Evolutionary conservation across 1,140 invertebrate genomes (phyloP).

Genomic region (Bombus turneri): DNA sequence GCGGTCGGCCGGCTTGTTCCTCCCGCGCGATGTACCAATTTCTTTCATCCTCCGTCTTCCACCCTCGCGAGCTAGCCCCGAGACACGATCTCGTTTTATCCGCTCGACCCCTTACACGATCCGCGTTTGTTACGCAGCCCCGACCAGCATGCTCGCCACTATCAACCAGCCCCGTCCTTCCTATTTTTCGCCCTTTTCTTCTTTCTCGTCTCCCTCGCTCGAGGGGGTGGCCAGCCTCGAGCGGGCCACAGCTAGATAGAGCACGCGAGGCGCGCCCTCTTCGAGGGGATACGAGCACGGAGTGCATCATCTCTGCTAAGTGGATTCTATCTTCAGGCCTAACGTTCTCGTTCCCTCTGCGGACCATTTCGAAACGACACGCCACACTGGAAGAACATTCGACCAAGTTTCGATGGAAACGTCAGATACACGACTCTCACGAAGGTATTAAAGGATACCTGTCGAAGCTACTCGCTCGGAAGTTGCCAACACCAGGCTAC

Average conservation of each 20-base stretch:
- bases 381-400: not conserved
- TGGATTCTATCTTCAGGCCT: slow-evolving; percentile 59
- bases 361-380: not conserved
- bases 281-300: slow-evolving; percentile 50
- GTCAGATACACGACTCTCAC: slow-evolving; percentile 37
- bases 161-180: slow-evolving; percentile 13
- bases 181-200: slow-evolving; percentile 44
- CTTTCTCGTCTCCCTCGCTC: slow-evolving; percentile 16
- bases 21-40: slow-evolving; percentile 78
- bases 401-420: slow-evolving; percentile 49
- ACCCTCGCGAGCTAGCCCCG: slow-evolving; percentile 53
- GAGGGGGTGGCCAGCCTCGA: slow-evolving; percentile 63
- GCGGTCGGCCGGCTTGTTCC: slow-evolving; percentile 63
- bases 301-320: slow-evolving; percentile 57
- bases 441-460: slow-evolving; percentile 13
- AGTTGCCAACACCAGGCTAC: not conserved
- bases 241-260: slow-evolving; percentile 68
- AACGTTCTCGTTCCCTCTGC: not conserved
- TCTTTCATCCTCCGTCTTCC: slow-evolving; percentile 74
- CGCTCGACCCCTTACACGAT: slow-evolving; percentile 78
- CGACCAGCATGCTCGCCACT: slow-evolving; percentile 39
- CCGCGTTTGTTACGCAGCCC: slow-evolving; percentile 76
- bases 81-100: slow-evolving; percentile 82
- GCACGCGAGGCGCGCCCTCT: slow-evolving; percentile 61
- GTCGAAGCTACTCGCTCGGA: not conserved